These are phyloP conservation scores for Sparus aurata DNA, from an alignment of 2,797 vertebrate species.

Conservation along the genomic window DNA sequence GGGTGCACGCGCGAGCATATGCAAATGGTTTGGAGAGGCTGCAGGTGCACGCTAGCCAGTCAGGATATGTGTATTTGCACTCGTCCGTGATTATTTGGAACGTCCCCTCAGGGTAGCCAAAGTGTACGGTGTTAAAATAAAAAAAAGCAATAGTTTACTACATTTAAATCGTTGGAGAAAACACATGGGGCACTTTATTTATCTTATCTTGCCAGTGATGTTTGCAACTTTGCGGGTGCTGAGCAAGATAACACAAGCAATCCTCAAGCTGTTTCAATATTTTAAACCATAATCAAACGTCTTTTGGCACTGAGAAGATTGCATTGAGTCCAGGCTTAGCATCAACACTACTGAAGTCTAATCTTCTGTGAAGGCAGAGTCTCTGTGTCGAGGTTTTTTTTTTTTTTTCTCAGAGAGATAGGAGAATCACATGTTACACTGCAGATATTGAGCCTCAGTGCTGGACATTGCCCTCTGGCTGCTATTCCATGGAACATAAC, in stretches of 20 bases:
- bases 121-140: background rate
- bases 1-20: background rate
- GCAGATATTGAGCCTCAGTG: conserved; percentile 47
- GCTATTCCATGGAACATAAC: conserved; percentile 44
- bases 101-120: background rate
- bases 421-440: conserved; percentile 50
- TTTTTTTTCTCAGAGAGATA: conserved; percentile 37
- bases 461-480: conserved; percentile 60
- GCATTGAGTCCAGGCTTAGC: conserved; percentile 57
- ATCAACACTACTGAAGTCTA: conserved; percentile 63
- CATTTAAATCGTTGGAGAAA: conserved; percentile 59
- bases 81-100: conserved; percentile 35
- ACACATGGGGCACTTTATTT: conserved; percentile 57
- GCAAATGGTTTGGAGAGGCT: conserved; percentile 38
- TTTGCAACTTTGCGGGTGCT: conserved; percentile 55
- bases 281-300: conserved; percentile 69
- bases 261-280: conserved; percentile 66
- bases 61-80: conserved; percentile 27
- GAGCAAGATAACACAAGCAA: conserved; percentile 62
- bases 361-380: conserved; percentile 63
- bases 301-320: conserved; percentile 67
- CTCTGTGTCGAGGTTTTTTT: conserved; percentile 27
- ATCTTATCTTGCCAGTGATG: conserved; percentile 64
- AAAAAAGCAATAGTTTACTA: conserved; percentile 33
- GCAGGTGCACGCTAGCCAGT: conserved; percentile 60